Percentiles rank a stretch among this genome's conserved stretches.
phyloP scores from a whole-genome alignment of 2,888 invertebrate genomes.

The Monopis laevigella region DNA sequence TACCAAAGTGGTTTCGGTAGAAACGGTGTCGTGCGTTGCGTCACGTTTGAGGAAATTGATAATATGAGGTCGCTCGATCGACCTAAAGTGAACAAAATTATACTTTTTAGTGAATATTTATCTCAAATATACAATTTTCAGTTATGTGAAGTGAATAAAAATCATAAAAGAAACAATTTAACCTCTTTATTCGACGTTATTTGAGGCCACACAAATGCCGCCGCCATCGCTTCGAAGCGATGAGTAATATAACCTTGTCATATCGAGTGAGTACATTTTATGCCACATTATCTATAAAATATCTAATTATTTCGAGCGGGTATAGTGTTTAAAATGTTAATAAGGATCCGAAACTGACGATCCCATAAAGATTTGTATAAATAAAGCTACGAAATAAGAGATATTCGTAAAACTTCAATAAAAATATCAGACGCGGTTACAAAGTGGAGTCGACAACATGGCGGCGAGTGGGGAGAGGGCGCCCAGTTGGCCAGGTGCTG shows the following conservation, averaged over 20 bases:
- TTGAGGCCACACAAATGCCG: conserved; percentile 60
- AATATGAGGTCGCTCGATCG: conserved; percentile 63
- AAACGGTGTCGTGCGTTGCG: conserved; percentile 66
- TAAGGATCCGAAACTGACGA: background rate
- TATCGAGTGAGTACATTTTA: conserved; percentile 55
- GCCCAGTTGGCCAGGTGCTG: conserved; percentile 68
- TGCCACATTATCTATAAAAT: conserved; percentile 26
- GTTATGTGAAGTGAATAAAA: conserved; percentile 5
- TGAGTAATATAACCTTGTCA: conserved; percentile 59
- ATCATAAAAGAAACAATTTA: conserved; percentile 26
- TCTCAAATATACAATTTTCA: conserved; percentile 1
- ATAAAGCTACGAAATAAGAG: conserved; percentile 4
- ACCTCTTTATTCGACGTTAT: conserved; percentile 47
- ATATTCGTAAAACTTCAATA: conserved; percentile 43
- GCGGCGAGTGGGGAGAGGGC: conserved; percentile 66
- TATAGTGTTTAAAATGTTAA: background rate
- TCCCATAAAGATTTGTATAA: background rate
- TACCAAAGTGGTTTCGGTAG: conserved; percentile 67
- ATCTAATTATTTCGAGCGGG: background rate
- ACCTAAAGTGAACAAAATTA: conserved; percentile 50
- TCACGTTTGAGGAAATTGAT: conserved; percentile 67
- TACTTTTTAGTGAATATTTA: conserved; percentile 29
- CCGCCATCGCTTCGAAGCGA: conserved; percentile 42
- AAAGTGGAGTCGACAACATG: conserved; percentile 59
- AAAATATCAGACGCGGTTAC: conserved; percentile 58